phyloP scores from a whole-genome alignment of 1,140 invertebrate genomes.

The Drosophila erecta region DNA sequence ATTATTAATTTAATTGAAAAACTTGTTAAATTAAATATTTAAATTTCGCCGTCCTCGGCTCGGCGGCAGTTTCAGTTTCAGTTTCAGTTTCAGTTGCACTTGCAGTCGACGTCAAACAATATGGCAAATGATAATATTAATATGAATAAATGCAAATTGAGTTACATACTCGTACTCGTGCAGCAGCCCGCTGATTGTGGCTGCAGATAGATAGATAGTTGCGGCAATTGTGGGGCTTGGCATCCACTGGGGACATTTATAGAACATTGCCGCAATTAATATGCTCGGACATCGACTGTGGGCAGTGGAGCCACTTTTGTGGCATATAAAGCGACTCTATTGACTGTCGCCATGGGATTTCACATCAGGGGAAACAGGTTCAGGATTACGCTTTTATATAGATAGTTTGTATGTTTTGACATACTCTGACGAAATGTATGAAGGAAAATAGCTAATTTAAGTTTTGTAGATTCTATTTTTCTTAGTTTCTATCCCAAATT shows the following conservation, averaged over 20 bases:
- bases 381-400: not conserved
- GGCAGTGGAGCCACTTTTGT: conserved; percentile 32
- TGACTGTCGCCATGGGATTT: not conserved
- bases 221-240: not conserved
- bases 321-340: conserved; percentile 5
- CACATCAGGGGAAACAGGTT: conserved; percentile 24
- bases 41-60: conserved; percentile 51
- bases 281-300: conserved; percentile 31
- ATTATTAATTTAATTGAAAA: conserved; percentile 76
- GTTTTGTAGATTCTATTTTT: too few relatives aligned
- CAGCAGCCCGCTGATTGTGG: conserved; percentile 1
- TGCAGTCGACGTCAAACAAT: conserved; percentile 46
- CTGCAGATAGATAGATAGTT: too few relatives aligned
- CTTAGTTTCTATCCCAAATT: too few relatives aligned
- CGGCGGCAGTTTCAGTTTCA: conserved; percentile 29
- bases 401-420: not conserved
- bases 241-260: conserved; percentile 42
- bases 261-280: conserved; percentile 49
- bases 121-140: conserved; percentile 66
- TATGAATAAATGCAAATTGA: conserved; percentile 71
- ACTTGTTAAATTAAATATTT: conserved; percentile 80
- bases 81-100: conserved; percentile 3
- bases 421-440: not conserved
- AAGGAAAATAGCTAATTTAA: not conserved
- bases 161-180: conserved; percentile 36